Evolutionary conservation across 2,888 invertebrate species (phyloP).

Genomic region (Nomada flava): DNA sequence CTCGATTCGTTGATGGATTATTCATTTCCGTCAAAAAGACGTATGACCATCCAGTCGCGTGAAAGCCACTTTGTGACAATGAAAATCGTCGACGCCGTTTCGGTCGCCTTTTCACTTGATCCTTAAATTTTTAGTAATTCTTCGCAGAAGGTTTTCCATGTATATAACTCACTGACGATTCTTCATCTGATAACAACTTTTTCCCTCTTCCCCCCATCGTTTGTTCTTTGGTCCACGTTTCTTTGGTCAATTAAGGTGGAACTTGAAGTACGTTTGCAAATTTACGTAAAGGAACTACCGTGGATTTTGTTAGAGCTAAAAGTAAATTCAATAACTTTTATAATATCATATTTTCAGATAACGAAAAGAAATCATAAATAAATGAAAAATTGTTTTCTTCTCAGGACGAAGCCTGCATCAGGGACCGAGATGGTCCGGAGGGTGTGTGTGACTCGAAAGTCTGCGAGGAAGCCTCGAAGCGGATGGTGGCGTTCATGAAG

Average conservation of each 20-base stretch:
- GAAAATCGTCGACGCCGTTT: not conserved
- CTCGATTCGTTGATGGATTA: conserved; percentile 6
- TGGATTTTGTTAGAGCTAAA: too few relatives aligned
- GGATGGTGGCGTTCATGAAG: conserved; percentile 82
- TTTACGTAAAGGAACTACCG: too few relatives aligned
- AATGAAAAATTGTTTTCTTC: conserved; percentile 41
- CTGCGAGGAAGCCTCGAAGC: conserved; percentile 81
- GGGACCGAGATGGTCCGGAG: conserved; percentile 79
- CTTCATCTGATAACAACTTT: not conserved
- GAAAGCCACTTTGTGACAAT: conserved; percentile 32
- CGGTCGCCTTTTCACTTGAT: not conserved
- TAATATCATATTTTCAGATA: not conserved
- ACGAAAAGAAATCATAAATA: too few relatives aligned
- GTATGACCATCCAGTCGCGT: not conserved
- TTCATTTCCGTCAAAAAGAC: conserved; percentile 41
- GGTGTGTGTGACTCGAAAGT: conserved; percentile 80
- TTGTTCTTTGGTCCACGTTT: not conserved
- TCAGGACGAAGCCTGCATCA: conserved; percentile 83
- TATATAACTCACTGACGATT: not conserved
- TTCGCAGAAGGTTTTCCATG: too few relatives aligned
- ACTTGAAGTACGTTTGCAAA: not conserved
- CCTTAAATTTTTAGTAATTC: conserved; percentile 7
- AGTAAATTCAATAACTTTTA: not conserved
- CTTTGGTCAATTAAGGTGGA: conserved; percentile 5
- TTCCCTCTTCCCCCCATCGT: not conserved